A percentile compares a stretch with the other conserved stretches of the same genome.
These are phyloP conservation scores for Coptodon bakossiorum DNA, from an alignment of 2,113 vertebrate genomes.

Conservation along the genomic window DNA sequence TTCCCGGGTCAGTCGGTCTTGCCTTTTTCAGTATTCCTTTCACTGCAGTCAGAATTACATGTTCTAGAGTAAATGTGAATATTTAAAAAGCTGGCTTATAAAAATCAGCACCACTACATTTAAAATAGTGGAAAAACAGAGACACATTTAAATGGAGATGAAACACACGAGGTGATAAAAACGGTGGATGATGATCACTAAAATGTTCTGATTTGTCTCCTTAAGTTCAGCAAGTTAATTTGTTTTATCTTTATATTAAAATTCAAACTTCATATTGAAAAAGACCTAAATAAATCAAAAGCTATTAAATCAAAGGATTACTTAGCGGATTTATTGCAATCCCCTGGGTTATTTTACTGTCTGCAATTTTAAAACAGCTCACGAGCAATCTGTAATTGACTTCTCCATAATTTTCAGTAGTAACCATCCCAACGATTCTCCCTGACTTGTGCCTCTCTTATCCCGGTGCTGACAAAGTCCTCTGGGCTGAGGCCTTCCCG, in stretches of 20 bases:
- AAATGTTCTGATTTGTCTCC: not conserved
- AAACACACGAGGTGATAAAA: not conserved
- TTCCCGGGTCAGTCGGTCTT: not conserved
- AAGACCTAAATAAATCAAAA: conserved; percentile 49
- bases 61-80: not conserved
- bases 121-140: not conserved
- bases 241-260: conserved; percentile 20
- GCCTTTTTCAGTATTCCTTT: not conserved
- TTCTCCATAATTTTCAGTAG: conserved; percentile 23
- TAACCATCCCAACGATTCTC: conserved; percentile 13
- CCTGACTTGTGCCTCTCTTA: not conserved
- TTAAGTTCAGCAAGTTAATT: conserved; percentile 13
- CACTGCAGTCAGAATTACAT: not conserved
- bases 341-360: conserved; percentile 44
- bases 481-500: conserved; percentile 34
- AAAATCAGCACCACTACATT: not conserved
- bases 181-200: not conserved
- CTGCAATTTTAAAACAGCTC: conserved; percentile 50
- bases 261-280: conserved; percentile 34
- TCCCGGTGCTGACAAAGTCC: conserved; percentile 14
- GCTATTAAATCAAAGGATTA: conserved; percentile 57
- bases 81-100: not conserved
- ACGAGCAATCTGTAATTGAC: conserved; percentile 56
- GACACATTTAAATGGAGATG: not conserved
- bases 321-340: conserved; percentile 40